Conservation (phyloP, 2,113 vertebrate genomes). For the Holacanthus passer region DNA sequence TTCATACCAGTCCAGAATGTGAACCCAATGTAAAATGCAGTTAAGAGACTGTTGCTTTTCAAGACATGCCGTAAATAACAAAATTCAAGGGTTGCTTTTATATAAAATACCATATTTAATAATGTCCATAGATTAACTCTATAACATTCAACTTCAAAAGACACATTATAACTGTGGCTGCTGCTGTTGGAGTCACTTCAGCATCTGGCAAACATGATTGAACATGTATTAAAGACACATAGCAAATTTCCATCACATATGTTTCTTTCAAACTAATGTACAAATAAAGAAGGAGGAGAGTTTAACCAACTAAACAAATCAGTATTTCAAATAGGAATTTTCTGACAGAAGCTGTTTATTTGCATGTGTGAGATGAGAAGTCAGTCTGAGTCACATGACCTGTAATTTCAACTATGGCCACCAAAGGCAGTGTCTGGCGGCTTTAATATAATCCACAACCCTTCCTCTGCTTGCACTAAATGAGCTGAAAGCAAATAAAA, state of each 20-base stretch:
- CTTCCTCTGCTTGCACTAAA: background rate
- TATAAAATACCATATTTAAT: background rate
- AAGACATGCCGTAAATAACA: background rate
- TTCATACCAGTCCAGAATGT: too few species aligned
- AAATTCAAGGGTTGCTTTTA: background rate
- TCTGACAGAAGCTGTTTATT: background rate
- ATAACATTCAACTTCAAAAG: too few species aligned
- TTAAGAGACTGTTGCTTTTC: background rate
- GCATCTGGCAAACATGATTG: too few species aligned
- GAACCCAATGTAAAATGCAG: background rate
- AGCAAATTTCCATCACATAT: background rate
- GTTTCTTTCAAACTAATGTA: background rate
- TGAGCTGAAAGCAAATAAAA: background rate
- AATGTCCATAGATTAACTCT: background rate
- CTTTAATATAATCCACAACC: background rate
- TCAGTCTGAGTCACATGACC: background rate
- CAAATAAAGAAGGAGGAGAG: background rate
- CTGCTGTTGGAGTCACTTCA: background rate
- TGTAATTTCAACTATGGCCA: background rate
- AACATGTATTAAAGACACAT: too few species aligned
- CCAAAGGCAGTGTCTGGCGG: background rate
- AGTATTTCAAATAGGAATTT: too few species aligned
- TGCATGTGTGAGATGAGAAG: background rate
- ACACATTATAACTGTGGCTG: background rate
- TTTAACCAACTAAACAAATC: too few species aligned